These are phyloP conservation scores for Xiphorhynchus erythropygius DNA, from an alignment of 2,797 vertebrate species.

Conservation along the genomic window DNA sequence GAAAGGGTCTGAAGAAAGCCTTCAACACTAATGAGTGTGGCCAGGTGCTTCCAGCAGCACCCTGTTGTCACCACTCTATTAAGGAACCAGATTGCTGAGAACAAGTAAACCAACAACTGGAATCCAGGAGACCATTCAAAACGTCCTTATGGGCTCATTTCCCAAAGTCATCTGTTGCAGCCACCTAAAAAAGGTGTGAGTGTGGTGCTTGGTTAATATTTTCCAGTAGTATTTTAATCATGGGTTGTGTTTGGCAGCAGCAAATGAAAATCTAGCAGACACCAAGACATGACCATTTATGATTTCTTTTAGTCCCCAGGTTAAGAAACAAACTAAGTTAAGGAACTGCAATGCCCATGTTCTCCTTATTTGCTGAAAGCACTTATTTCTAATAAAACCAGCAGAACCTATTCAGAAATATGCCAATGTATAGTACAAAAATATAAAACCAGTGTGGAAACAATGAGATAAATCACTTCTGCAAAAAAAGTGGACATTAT, in stretches of 20 bases:
- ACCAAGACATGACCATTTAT: neutral
- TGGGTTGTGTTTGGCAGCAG: neutral
- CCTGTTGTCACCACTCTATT: rapidly evolving
- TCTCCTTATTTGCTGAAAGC: neutral
- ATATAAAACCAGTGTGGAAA: neutral
- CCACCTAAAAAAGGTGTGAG: neutral
- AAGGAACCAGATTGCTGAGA: neutral
- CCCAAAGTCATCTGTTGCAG: neutral
- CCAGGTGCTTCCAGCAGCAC: neutral
- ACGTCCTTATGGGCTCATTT: neutral
- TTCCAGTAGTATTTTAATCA: neutral
- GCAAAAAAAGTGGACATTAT: neutral
- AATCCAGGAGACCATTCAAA: neutral
- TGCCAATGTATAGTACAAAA: neutral
- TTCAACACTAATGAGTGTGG: neutral
- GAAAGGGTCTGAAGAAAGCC: neutral
- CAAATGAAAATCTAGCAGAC: neutral
- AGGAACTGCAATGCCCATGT: neutral
- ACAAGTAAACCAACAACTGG: neutral
- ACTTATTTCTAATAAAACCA: neutral
- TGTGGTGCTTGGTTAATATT: neutral
- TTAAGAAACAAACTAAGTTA: neutral
- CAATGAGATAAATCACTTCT: neutral
- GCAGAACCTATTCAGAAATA: neutral
- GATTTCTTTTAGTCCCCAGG: neutral